Evolutionary conservation across 2,888 invertebrate genomes (phyloP).

Genomic region (Willowsia nigromaculata): DNA sequence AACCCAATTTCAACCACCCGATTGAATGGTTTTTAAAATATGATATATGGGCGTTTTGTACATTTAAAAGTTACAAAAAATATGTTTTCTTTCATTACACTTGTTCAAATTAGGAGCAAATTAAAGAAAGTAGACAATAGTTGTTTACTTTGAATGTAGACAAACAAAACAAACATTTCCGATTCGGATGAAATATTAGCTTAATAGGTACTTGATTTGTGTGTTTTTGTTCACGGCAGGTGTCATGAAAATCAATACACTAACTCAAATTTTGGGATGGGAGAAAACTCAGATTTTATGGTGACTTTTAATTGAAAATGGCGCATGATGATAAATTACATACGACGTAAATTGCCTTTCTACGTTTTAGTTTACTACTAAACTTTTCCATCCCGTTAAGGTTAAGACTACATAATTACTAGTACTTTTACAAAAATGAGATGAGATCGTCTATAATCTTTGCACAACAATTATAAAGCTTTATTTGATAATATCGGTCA

Average conservation of each 20-base stretch:
- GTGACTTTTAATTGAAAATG: too few relatives aligned
- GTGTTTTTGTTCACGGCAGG: neutral
- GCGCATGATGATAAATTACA: too few relatives aligned
- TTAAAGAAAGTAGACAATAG: neutral
- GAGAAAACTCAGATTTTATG: too few relatives aligned
- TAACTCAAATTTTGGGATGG: too few relatives aligned
- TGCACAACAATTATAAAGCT: neutral
- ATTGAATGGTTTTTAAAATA: neutral
- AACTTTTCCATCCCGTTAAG: too few relatives aligned
- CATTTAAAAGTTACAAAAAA: neutral
- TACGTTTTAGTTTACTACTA: too few relatives aligned
- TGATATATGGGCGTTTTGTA: neutral
- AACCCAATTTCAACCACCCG: neutral
- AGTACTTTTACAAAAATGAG: neutral
- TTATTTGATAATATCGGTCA: too few relatives aligned
- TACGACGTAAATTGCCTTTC: too few relatives aligned
- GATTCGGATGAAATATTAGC: neutral
- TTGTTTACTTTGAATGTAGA: neutral
- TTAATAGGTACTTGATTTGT: slow-evolving; percentile 16
- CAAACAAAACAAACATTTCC: neutral
- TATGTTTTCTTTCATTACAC: neutral
- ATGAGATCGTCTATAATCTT: neutral
- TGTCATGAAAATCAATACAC: neutral
- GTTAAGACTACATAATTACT: too few relatives aligned
- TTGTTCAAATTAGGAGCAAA: neutral